Base-by-base conservation (phyloP, 2,888 invertebrate species). In the Andrena fulva region DNA sequence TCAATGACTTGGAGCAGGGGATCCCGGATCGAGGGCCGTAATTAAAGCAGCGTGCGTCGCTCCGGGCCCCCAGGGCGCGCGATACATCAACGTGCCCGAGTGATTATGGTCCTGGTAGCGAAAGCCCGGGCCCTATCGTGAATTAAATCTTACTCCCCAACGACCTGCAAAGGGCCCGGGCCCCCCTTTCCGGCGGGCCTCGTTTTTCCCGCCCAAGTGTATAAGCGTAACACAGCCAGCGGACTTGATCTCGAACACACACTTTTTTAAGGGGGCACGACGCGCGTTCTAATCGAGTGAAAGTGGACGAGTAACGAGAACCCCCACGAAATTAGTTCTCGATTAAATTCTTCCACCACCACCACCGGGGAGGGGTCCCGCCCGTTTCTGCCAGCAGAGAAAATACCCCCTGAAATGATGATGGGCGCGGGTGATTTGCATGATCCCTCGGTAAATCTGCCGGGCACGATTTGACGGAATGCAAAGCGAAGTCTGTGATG, bases 71-170 rank as follows among this genome's bases (percentile, higher is more conserved):
- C n/a, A n/a, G 50, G 72, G 74, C 75, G 73, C 66, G 74, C 85
- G 81, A 89, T 89, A 88, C 86, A 89, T 89, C 89, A 87, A 80
- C 79, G 73, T 83, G 86, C 79, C 86, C 86, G 70, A 84, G 81
- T 83, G 90, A 89, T 90, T 90, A 89, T 76, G 86, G 85, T 77
- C 79, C 73, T 81, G 84, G 88, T 88, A 89, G 87, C 85, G 73
- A 86, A 88, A 87, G 77, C 73, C 66, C 42, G 82, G 62, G 5
- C 73, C 85, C 84, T 91, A 91, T 91, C 91, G 89, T 74, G 89
- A 90, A 91, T 90, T 86, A 87, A 90, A 91, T 91, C 91, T 91
- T 81, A 87, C 83, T 90, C 90, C 86, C 82, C 82, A 86, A 87
- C 70, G 67, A 59, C 27, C 68, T 73, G 67, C 35, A 50, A 29